Evolutionary conservation across 2,797 vertebrate species (phyloP), one percentile per base, ranked within the genome.

Genomic region (Trematomus bernacchii): DNA sequence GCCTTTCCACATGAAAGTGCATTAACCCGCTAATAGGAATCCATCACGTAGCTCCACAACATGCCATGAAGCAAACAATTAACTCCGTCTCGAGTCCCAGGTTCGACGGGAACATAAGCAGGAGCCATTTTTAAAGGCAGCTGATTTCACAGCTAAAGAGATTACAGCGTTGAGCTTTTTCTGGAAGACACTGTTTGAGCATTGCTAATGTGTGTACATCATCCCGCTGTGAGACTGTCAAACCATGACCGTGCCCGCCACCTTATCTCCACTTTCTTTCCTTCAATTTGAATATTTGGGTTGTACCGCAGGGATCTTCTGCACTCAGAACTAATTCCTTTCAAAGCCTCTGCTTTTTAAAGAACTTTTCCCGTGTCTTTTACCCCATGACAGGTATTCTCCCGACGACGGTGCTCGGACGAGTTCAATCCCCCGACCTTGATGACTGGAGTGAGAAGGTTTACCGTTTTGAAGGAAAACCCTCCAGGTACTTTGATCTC

Each of bases 401-500:
- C 63, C 96, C 95, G 42, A 93, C 77, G 0, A 96, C 95, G 5
- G 66, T 88, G 8, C 93, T 98, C 66, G 97, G 97, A 80, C 94
- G 94, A 75, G 93, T 98, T 82, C 93, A 76, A 77, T 95, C 96
- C n/a, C 96, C 95, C 44, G 97, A 97, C 86, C 94, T 93, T 33
- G 97, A 98, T 69, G 97, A 97, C 63, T 98, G 96, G 96, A 96
- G 96, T 60, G 91, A 78, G 87, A 98, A 97, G 93, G 91, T 93
- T 77, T 98, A 96, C 91, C 94, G 92, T 58, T 94, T 96, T 75
- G 94, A 97, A 93, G 96, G 95, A 61, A 96, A 95, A 88, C 73
- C 92, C 2, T 89, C 93, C 86, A 97, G 96, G 97, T 97, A 95
- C 90, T 85, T 88, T 87, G 83, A 91, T 87, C 80, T 74, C 11